Evolutionary conservation across 2,888 invertebrate species (phyloP).

Genomic region (Napeogenes inachia): DNA sequence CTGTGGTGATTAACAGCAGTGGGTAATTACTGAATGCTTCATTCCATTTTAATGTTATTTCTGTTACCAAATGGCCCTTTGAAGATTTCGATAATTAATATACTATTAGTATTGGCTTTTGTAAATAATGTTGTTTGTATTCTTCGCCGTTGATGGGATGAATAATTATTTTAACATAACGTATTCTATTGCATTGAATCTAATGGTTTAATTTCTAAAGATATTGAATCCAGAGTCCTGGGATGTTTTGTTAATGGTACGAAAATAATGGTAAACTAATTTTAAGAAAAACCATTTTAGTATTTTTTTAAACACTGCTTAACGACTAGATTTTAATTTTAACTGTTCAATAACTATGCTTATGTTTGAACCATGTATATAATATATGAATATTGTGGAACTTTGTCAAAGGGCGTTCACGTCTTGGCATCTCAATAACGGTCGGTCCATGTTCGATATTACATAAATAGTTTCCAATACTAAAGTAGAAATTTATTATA

Average conservation of each 20-base stretch:
- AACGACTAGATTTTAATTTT: too few relatives aligned
- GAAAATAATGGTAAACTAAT: too few relatives aligned
- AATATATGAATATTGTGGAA: not conserved
- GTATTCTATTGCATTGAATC: too few relatives aligned
- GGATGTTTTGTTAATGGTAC: too few relatives aligned
- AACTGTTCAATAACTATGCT: too few relatives aligned
- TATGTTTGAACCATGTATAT: too few relatives aligned
- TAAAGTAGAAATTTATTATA: not conserved
- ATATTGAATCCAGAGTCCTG: too few relatives aligned
- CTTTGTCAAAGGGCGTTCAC: constrained; percentile 1
- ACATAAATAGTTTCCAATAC: not conserved
- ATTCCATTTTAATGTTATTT: constrained; percentile 19
- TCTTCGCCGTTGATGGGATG: too few relatives aligned
- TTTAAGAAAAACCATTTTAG: too few relatives aligned
- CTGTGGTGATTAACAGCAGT: constrained; percentile 20
- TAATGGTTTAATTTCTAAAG: too few relatives aligned
- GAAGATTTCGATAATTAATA: not conserved
- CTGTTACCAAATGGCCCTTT: not conserved
- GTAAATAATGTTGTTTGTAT: not conserved
- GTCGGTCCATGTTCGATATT: not conserved
- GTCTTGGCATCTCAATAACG: constrained; percentile 5
- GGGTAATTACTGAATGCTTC: constrained; percentile 17
- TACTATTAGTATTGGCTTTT: not conserved
- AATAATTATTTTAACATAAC: too few relatives aligned
- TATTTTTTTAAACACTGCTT: too few relatives aligned